Percentiles rank a stretch among this genome's conserved stretches.
These are phyloP conservation scores for Leptura quadrifasciata DNA, from an alignment of 2,888 invertebrate genomes.

Conservation along the genomic window DNA sequence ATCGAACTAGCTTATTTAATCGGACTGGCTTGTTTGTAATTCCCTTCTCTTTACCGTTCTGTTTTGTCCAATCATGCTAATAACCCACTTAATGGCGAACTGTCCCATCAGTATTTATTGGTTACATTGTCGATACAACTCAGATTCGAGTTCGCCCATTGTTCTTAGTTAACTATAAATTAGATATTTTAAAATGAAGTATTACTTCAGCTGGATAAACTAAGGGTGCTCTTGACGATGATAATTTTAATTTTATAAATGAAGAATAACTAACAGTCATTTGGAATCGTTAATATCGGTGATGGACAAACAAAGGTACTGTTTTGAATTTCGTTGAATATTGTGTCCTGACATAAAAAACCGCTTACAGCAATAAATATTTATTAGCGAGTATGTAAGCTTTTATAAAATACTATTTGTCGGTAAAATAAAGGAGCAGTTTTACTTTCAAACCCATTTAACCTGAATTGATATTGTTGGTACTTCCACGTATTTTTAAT, in stretches of 20 bases:
- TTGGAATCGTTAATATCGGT: slow-evolving; percentile 23
- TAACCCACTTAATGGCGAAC: slow-evolving; percentile 64
- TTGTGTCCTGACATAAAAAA: background rate
- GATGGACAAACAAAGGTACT: slow-evolving; percentile 28
- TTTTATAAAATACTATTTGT: too few species aligned
- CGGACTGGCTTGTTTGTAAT: slow-evolving; percentile 64
- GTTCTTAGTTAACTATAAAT: slow-evolving; percentile 51
- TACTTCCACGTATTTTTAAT: too few species aligned
- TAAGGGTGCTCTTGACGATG: slow-evolving; percentile 32
- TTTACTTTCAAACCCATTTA: too few species aligned
- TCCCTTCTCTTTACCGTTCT: slow-evolving; percentile 59
- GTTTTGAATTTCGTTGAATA: slow-evolving; percentile 11
- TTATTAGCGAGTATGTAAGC: too few species aligned
- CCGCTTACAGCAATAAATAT: background rate
- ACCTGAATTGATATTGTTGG: too few species aligned
- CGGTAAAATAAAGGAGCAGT: too few species aligned
- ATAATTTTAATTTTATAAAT: slow-evolving; percentile 32
- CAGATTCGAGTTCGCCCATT: slow-evolving; percentile 44
- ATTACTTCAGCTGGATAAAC: slow-evolving; percentile 25
- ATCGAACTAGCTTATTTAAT: slow-evolving; percentile 65
- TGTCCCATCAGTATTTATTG: slow-evolving; percentile 60
- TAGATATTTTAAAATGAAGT: slow-evolving; percentile 47
- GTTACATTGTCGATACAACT: slow-evolving; percentile 48
- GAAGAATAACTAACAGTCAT: slow-evolving; percentile 23
- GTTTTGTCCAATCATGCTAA: slow-evolving; percentile 68